These are phyloP conservation scores for Palythoa grandiflora DNA, from an alignment of 92 coral and sea anemone genomes.

Conservation along the genomic window DNA sequence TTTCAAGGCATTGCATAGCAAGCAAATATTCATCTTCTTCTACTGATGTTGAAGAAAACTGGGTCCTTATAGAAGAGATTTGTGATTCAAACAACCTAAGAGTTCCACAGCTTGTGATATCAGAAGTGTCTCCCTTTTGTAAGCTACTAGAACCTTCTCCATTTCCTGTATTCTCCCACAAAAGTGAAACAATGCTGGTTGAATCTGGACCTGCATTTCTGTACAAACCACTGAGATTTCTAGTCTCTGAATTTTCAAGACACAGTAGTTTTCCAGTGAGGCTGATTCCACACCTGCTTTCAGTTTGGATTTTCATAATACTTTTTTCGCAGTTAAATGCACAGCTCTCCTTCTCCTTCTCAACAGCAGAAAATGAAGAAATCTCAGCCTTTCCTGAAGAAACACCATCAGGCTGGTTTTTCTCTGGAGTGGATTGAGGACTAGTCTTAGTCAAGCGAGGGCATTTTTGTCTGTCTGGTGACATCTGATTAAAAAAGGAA, in stretches of 20 bases:
- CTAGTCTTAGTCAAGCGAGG: constrained; percentile 46
- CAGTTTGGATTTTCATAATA: neutral
- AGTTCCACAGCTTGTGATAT: constrained; percentile 39
- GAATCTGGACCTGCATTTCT: constrained; percentile 38
- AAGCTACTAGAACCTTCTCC: neutral
- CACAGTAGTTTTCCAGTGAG: constrained; percentile 73
- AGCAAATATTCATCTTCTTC: constrained; percentile 1
- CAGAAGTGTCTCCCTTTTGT: constrained; percentile 36
- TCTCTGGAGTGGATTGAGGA: constrained; percentile 27
- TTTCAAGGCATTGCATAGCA: constrained; percentile 34
- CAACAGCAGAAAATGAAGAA: neutral
- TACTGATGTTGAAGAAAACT: neutral
- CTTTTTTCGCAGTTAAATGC: constrained; percentile 15
- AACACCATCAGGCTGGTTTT: neutral
- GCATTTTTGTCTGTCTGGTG: constrained; percentile 63
- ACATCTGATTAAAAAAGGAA: constrained; percentile 75
- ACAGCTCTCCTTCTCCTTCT: neutral
- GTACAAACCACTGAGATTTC: constrained; percentile 25
- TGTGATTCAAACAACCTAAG: constrained; percentile 67
- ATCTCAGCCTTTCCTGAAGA: neutral
- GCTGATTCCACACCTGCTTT: constrained; percentile 46
- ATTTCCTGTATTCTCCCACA: constrained; percentile 35
- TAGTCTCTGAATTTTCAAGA: constrained; percentile 58
- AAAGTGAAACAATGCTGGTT: constrained; percentile 72
- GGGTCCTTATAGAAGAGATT: constrained; percentile 14